A percentile compares a stretch with the other conserved stretches of the same genome.
Conservation (phyloP, 2,797 vertebrate species). For the Crax fasciolata region DNA sequence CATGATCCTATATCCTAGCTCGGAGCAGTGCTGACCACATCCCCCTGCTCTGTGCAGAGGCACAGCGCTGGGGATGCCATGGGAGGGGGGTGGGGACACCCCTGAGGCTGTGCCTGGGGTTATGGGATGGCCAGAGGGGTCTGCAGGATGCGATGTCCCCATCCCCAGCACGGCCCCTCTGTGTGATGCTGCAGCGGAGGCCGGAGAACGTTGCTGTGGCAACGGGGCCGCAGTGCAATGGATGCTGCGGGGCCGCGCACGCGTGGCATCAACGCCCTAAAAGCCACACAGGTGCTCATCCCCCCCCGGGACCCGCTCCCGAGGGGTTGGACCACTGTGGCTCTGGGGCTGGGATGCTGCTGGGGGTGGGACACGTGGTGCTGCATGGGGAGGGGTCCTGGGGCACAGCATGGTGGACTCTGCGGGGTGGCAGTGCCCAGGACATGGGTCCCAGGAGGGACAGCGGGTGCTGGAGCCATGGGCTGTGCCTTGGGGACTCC, state of each 20-base stretch:
- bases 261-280: rapidly evolving
- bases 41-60: rapidly evolving
- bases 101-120: not conserved
- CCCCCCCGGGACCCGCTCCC: rapidly evolving
- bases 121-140: not conserved
- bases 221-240: slow-evolving; percentile 53
- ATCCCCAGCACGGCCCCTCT: not conserved
- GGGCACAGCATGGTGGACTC: rapidly evolving
- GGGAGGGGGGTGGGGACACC: rapidly evolving
- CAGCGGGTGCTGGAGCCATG: too few relatives aligned
- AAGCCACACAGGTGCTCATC: rapidly evolving
- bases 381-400: rapidly evolving
- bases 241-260: not conserved
- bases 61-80: rapidly evolving
- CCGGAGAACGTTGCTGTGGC: slow-evolving; percentile 77
- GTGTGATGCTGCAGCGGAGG: slow-evolving; percentile 51
- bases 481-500: not conserved
- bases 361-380: rapidly evolving
- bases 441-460: rapidly evolving
- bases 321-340: rapidly evolving
- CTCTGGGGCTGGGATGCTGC: rapidly evolving
- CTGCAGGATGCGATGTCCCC: not conserved
- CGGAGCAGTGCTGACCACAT: rapidly evolving
- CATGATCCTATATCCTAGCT: rapidly evolving
- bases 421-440: not conserved